phyloP scores from a whole-genome alignment of 2,113 vertebrate genomes.

The Amblyornis subalaris region DNA sequence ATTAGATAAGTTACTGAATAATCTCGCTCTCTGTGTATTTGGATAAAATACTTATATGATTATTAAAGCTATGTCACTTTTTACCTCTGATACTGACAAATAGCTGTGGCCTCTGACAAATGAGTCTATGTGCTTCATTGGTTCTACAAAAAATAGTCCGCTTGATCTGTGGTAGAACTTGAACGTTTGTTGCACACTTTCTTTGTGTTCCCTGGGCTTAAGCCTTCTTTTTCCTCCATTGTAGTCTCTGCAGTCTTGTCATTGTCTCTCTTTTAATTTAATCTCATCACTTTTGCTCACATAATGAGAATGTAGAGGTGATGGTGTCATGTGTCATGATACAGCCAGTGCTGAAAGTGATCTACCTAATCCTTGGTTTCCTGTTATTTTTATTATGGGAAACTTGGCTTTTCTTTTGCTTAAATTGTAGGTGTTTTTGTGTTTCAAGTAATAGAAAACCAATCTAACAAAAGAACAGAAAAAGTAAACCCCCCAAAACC shows the following conservation, averaged over 20 bases:
- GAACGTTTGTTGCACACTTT: not conserved
- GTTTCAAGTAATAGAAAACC: not conserved
- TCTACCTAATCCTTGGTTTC: not conserved
- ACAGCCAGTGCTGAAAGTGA: not conserved
- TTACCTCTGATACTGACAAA: not conserved
- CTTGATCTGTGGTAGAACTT: not conserved
- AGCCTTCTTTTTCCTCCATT: not conserved
- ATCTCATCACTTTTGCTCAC: not conserved
- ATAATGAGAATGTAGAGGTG: not conserved
- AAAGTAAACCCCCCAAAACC: not conserved
- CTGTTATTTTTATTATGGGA: not conserved
- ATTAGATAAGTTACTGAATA: not conserved
- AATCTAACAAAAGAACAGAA: not conserved
- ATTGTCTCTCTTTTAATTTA: not conserved
- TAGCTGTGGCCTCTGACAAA: not conserved
- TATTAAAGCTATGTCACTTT: not conserved
- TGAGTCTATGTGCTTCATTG: not conserved
- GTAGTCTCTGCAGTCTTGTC: not conserved
- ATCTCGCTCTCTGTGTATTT: not conserved
- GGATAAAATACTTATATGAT: not conserved
- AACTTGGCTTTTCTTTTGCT: not conserved
- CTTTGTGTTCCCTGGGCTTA: not conserved
- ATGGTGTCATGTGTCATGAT: not conserved
- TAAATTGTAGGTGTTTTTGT: not conserved
- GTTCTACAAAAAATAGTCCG: not conserved